Evolutionary conservation across 2,888 invertebrate genomes (phyloP).

Genomic region (Eledona agricola): DNA sequence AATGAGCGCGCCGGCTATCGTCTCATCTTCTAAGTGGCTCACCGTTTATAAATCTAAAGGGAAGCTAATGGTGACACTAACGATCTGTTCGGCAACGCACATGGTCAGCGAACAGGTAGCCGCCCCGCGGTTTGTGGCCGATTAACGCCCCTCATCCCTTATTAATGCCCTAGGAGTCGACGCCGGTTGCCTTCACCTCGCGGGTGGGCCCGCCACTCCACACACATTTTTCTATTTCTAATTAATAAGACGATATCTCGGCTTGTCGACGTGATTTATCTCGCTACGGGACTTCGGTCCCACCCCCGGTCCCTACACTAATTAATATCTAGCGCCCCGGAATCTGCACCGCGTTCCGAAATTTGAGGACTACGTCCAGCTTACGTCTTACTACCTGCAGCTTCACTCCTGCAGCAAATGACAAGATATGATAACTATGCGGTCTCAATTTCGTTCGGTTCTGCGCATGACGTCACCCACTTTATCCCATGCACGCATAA

Average conservation of each 20-base stretch:
- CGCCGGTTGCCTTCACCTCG: constrained; percentile 21
- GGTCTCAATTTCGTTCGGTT: too few species aligned
- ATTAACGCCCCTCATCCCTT: constrained; percentile 40
- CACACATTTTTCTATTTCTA: constrained; percentile 31
- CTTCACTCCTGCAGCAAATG: too few species aligned
- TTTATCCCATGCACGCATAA: too few species aligned
- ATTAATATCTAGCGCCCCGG: constrained; percentile 11
- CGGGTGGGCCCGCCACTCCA: constrained; percentile 33
- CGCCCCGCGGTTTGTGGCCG: constrained; percentile 39
- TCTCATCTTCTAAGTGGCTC: constrained; percentile 38
- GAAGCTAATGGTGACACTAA: constrained; percentile 40
- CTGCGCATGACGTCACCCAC: too few species aligned
- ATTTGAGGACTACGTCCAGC: too few species aligned
- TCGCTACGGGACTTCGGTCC: constrained; percentile 9
- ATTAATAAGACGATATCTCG: constrained; percentile 33
- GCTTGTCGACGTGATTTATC: constrained; percentile 25
- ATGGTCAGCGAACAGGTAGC: constrained; percentile 37
- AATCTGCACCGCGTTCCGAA: too few species aligned
- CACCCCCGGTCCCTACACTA: constrained; percentile 9
- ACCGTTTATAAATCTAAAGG: constrained; percentile 39
- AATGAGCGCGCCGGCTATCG: constrained; percentile 28
- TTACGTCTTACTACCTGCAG: too few species aligned
- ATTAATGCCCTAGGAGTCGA: constrained; percentile 30
- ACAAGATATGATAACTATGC: too few species aligned
- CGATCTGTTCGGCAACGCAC: constrained; percentile 39